Evolutionary conservation across 2,113 vertebrate species (phyloP).

Genomic region (Garra rufa): DNA sequence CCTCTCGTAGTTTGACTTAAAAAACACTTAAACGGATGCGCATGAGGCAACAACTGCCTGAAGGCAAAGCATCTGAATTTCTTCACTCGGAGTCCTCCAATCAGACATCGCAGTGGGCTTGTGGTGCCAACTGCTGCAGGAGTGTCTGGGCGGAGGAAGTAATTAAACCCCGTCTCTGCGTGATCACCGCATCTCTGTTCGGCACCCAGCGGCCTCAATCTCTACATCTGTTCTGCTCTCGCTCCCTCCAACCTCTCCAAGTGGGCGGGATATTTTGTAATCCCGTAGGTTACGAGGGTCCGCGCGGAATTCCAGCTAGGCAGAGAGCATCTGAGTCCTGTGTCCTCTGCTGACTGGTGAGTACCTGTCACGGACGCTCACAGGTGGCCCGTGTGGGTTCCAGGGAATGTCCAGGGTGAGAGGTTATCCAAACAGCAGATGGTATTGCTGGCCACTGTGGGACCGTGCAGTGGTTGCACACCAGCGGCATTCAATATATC

Average conservation of each 20-base stretch:
- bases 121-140: conserved; percentile 40
- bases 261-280: conserved; percentile 10
- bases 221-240: conserved; percentile 43
- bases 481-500: conserved; percentile 44
- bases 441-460: conserved; percentile 66
- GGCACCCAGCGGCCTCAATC: conserved; percentile 40
- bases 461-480: conserved; percentile 53
- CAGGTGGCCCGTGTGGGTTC: conserved; percentile 56
- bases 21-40: conserved; percentile 23
- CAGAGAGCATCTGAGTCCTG: conserved; percentile 15
- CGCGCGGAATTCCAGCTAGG: background rate
- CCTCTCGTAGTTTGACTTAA: conserved; percentile 9
- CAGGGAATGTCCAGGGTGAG: conserved; percentile 64
- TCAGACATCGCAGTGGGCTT: conserved; percentile 38
- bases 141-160: conserved; percentile 41
- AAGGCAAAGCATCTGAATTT: background rate
- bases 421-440: conserved; percentile 76
- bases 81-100: background rate
- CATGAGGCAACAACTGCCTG: conserved; percentile 9
- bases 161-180: conserved; percentile 46
- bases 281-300: background rate
- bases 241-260: conserved; percentile 25
- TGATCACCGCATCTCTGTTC: conserved; percentile 33
- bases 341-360: conserved; percentile 32
- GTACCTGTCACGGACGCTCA: conserved; percentile 53